Base-by-base conservation (phyloP, 1,140 invertebrate genomes). In the Harpegnathos saltator region DNA sequence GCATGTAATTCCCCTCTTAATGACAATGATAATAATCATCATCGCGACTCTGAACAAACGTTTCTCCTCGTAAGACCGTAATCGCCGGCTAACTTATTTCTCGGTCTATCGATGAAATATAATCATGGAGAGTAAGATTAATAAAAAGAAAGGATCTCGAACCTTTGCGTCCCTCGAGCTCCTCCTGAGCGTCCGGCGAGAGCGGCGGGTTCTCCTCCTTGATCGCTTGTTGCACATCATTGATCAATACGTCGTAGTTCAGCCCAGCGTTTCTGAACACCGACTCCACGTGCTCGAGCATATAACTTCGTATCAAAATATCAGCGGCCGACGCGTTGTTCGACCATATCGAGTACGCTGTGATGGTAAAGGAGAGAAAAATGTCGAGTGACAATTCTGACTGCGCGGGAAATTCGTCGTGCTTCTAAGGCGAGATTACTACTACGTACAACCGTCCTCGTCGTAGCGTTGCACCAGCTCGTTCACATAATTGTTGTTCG, bases 141-240 rank as follows among this genome's bases (percentile, higher is more conserved):
- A 83, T 78, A 12, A 22, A 11, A 65, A 15, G 48, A 85, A 73
- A 62, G n/a, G n/a, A 48, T 12, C 5, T 59, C 89, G 86, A 84
- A 97, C 97, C 97, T 95, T 96, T 95, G 89, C 97, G 95, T 82
- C 97, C 96, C 87, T 96, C 95, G 15, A 97, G 94, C 85, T 95
- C 95, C 15, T 95, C 93, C 90, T 96, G 95, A 68, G 96, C 95
- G 88, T 96, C 95, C 7, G 91, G 84, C 11, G 95, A 95, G 1
- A 96, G 92, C 0, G 95, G 94, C 29, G 97, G 96, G 93, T 97
- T 98, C 93, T 98, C 97, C 82, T 96, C 95, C 85, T 97, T 95
- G 44, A 98, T 98, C 9, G 96, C 96, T 84, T 95, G 95, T 91
- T 98, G 97, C 26, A 98, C 87, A 92, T 98, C 96, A 15, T 96